Percentiles rank a stretch among this genome's conserved stretches.
These are phyloP conservation scores for Sanderia malayensis DNA, from an alignment of 30 jellyfish, hydroid and myxozoan genomes.

Conservation along the genomic window DNA sequence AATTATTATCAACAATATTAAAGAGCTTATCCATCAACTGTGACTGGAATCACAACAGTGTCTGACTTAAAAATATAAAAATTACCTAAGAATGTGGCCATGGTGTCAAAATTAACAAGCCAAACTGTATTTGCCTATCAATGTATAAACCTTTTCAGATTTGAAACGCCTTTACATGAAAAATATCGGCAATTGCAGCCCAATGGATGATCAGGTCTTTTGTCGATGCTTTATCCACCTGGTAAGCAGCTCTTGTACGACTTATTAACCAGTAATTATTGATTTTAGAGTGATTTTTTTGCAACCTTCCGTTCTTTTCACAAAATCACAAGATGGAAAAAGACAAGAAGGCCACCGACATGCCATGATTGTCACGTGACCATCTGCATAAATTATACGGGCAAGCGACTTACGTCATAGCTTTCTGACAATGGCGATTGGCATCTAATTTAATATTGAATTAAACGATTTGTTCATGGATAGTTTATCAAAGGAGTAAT, in stretches of 20 bases:
- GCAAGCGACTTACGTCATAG: no score
- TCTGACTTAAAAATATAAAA: background rate
- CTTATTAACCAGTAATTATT: background rate
- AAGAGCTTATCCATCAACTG: background rate
- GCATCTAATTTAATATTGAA: no score
- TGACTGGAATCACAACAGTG: background rate
- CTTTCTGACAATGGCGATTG: no score
- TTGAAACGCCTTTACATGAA: background rate
- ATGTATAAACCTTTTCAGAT: background rate
- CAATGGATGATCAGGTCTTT: background rate
- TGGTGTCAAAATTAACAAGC: background rate
- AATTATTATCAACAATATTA: background rate
- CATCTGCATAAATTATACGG: no score
- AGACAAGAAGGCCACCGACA: conserved; percentile 33
- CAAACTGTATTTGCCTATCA: background rate
- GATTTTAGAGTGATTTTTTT: background rate
- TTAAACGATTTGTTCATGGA: no score
- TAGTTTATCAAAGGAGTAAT: no score
- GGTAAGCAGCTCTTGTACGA: background rate
- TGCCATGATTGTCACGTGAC: conserved; percentile 56
- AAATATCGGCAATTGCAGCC: background rate
- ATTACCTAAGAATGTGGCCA: background rate
- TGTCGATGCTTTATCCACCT: background rate
- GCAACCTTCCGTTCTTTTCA: no score
- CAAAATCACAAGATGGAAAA: no score